These are phyloP conservation scores for Aricia artaxerxes DNA, from an alignment of 2,888 invertebrate species.

Conservation along the genomic window DNA sequence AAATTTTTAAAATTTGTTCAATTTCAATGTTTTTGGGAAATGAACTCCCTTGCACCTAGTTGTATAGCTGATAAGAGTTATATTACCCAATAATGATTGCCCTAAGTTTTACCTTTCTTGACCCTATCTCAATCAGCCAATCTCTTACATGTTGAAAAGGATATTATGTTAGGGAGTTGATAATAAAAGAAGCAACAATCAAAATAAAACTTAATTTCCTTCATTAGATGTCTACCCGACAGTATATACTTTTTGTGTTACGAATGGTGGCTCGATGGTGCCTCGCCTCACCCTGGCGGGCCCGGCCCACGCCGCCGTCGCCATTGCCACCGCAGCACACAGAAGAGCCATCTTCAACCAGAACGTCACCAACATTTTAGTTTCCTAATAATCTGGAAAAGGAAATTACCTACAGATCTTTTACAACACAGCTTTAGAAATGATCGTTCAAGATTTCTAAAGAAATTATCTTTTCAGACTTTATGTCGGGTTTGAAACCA, in stretches of 20 bases:
- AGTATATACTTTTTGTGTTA: background rate
- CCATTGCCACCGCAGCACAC: background rate
- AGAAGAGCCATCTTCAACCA: background rate
- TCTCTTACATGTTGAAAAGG: too few species aligned
- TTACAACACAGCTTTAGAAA: background rate
- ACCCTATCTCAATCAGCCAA: too few species aligned
- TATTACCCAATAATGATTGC: too few species aligned
- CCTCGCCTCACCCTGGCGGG: background rate
- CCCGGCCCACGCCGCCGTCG: background rate
- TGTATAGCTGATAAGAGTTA: too few species aligned
- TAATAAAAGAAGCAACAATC: background rate
- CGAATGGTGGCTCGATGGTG: background rate
- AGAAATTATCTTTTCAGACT: too few species aligned
- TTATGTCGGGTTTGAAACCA: too few species aligned
- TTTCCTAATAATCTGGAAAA: background rate
- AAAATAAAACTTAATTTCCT: background rate
- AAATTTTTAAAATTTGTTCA: too few species aligned
- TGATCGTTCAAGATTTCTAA: too few species aligned
- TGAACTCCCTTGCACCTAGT: too few species aligned
- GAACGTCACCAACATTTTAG: background rate
- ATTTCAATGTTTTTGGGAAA: too few species aligned
- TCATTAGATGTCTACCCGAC: background rate
- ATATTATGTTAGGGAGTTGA: too few species aligned
- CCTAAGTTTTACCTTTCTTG: too few species aligned
- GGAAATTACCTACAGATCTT: background rate